These are phyloP conservation scores for Semicossyphus pulcher DNA, from an alignment of 2,113 vertebrate species.

Conservation along the genomic window DNA sequence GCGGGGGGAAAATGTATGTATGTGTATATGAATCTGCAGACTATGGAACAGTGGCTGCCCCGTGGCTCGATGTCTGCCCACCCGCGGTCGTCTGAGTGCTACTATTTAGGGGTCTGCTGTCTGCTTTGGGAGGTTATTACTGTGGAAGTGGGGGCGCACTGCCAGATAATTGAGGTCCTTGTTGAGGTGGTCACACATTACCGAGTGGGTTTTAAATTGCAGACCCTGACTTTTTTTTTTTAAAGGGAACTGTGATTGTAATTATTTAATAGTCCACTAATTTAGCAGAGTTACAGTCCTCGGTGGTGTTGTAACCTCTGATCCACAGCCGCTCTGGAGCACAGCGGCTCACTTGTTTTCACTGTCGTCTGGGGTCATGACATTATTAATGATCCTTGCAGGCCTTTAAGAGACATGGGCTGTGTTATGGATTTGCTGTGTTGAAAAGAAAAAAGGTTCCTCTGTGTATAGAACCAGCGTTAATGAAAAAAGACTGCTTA, in stretches of 20 bases:
- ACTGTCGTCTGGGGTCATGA: constrained; percentile 60
- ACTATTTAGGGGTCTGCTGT: constrained; percentile 70
- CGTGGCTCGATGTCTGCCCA: constrained; percentile 57
- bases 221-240: constrained; percentile 18
- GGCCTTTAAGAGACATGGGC: constrained; percentile 53
- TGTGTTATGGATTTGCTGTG: constrained; percentile 44
- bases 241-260: constrained; percentile 52
- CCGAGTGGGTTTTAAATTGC: constrained; percentile 50
- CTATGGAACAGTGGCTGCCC: constrained; percentile 51
- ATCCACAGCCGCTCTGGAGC: constrained; percentile 54
- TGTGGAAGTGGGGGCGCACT: constrained; percentile 35
- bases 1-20: constrained; percentile 12
- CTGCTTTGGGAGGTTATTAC: constrained; percentile 62
- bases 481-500: constrained; percentile 27
- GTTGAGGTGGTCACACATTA: constrained; percentile 59
- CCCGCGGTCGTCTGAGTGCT: constrained; percentile 63
- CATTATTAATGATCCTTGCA: constrained; percentile 71
- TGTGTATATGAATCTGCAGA: constrained; percentile 49
- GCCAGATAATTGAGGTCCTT: constrained; percentile 72
- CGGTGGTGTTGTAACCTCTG: constrained; percentile 48
- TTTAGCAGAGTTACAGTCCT: constrained; percentile 67
- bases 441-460: constrained; percentile 54
- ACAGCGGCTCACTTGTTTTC: constrained; percentile 73
- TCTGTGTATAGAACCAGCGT: constrained; percentile 36
- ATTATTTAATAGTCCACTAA: constrained; percentile 67